Evolutionary conservation across 2,888 invertebrate species (phyloP).

Genomic region (Ischnura elegans): DNA sequence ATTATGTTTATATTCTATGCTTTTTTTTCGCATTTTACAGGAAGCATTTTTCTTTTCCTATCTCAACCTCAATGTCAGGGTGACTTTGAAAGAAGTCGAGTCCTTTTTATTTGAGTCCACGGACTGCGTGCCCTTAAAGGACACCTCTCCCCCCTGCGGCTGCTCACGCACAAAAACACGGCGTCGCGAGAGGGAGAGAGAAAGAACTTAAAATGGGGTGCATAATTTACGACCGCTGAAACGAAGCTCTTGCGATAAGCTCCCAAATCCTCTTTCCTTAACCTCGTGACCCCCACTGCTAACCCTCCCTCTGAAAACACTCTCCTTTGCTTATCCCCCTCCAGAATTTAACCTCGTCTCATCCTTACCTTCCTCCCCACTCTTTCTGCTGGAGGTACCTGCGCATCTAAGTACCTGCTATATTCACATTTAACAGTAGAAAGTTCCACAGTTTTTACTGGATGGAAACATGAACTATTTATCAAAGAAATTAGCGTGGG

Average conservation of each 20-base stretch:
- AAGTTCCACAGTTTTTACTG: too few species aligned
- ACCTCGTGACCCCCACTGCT: neutral
- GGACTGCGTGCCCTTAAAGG: neutral
- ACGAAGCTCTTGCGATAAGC: slow-evolving; percentile 31
- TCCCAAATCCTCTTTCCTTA: slow-evolving; percentile 6
- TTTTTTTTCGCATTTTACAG: too few species aligned
- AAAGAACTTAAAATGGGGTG: slow-evolving; percentile 15
- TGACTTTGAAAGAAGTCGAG: too few species aligned
- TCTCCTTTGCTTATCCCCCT: neutral
- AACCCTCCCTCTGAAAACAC: neutral
- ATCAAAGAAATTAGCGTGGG: too few species aligned
- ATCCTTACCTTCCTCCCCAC: neutral
- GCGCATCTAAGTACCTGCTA: too few species aligned
- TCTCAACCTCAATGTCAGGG: too few species aligned
- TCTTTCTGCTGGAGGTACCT: too few species aligned
- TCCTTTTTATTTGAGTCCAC: neutral
- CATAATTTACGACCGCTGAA: slow-evolving; percentile 31
- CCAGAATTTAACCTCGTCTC: neutral
- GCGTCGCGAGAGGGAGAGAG: neutral
- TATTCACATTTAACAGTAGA: too few species aligned
- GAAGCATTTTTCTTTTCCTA: too few species aligned
- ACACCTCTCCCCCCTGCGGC: neutral
- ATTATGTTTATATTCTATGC: too few species aligned
- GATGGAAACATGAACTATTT: too few species aligned
- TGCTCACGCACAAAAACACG: slow-evolving; percentile 27